Conservation (phyloP, 1,140 invertebrate species). For the Cydia splendana region DNA sequence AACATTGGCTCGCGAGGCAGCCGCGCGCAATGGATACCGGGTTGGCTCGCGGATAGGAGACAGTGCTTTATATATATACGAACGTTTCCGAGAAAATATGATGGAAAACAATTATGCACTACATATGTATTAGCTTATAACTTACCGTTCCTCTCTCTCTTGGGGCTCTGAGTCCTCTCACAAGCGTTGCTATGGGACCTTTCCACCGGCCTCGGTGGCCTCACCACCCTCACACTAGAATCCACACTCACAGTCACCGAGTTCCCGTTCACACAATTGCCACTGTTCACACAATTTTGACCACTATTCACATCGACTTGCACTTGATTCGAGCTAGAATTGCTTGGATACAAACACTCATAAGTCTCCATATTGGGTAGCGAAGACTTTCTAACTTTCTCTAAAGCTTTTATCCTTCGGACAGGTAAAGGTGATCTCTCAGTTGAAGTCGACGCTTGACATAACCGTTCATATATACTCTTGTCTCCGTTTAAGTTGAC, state of each 20-base stretch:
- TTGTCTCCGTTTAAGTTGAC: constrained; percentile 51
- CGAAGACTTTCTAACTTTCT: constrained; percentile 64
- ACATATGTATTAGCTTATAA: too few relatives aligned
- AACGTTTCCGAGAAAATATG: too few relatives aligned
- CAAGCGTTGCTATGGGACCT: constrained; percentile 49
- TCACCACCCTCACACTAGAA: constrained; percentile 43
- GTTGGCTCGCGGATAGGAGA: too few relatives aligned
- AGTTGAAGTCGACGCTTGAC: constrained; percentile 66
- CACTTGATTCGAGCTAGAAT: constrained; percentile 36
- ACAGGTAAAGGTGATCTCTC: constrained; percentile 49
- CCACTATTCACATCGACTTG: constrained; percentile 6
- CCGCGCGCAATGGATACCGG: too few relatives aligned
- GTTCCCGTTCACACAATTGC: not conserved
- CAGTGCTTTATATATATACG: too few relatives aligned
- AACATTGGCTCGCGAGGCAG: too few relatives aligned
- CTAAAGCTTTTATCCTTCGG: constrained; percentile 48
- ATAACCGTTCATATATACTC: constrained; percentile 62
- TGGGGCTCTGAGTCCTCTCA: constrained; percentile 54
- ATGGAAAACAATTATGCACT: too few relatives aligned
- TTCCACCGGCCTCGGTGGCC: constrained; percentile 35
- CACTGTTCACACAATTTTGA: constrained; percentile 4
- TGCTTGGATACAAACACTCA: constrained; percentile 61
- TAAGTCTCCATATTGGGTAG: constrained; percentile 68
- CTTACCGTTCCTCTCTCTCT: constrained; percentile 58
- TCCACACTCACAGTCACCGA: constrained; percentile 38